Evolutionary conservation across 2,888 invertebrate genomes (phyloP).

Genomic region (Athalia rosae): DNA sequence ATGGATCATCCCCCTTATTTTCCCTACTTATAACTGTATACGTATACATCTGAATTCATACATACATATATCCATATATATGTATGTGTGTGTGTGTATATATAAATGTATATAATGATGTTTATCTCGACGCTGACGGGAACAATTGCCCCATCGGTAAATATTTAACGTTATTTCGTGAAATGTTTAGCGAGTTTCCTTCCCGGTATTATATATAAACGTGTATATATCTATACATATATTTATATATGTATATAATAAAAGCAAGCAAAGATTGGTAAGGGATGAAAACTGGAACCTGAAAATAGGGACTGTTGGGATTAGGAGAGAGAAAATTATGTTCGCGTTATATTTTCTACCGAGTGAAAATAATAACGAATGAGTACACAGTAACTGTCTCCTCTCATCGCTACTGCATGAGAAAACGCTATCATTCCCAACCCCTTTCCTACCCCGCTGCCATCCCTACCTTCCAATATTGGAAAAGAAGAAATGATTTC

Average conservation of each 20-base stretch:
- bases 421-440: too few species aligned
- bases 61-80: constrained; percentile 54
- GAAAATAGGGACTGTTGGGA: too few species aligned
- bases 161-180: constrained; percentile 74
- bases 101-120: constrained; percentile 69
- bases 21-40: not conserved
- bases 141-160: constrained; percentile 69
- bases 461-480: too few species aligned
- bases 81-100: not conserved
- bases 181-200: constrained; percentile 66
- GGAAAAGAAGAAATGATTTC: too few species aligned
- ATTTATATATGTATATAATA: too few species aligned
- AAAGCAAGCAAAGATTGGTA: too few species aligned
- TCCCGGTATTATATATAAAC: not conserved
- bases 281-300: too few species aligned
- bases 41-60: constrained; percentile 55
- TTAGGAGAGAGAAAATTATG: too few species aligned
- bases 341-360: not conserved
- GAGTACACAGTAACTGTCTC: too few species aligned
- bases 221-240: not conserved
- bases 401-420: too few species aligned
- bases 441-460: too few species aligned
- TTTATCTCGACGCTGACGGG: constrained; percentile 70
- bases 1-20: constrained; percentile 44
- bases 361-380: too few species aligned